Conservation (phyloP, 1,140 invertebrate species). For the Lucilia sericata region DNA sequence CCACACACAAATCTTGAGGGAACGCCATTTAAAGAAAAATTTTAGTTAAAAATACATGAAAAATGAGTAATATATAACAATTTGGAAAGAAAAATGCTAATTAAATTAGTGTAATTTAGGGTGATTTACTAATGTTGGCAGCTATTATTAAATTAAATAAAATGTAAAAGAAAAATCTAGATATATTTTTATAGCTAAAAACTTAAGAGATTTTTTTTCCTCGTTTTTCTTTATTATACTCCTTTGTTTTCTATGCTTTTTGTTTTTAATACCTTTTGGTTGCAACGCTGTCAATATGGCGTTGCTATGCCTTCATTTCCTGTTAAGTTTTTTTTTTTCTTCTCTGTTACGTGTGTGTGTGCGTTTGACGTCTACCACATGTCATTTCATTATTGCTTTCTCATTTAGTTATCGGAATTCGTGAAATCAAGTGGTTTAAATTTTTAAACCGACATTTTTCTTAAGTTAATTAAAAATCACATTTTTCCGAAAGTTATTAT, state of each 20-base stretch:
- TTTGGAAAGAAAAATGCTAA: not conserved
- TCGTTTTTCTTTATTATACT: not conserved
- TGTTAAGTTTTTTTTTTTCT: not conserved
- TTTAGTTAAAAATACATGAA: not conserved
- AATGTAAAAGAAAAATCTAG: not conserved
- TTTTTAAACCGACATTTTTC: not conserved
- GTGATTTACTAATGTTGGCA: too few species aligned
- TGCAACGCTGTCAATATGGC: constrained; percentile 42
- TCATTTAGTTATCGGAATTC: constrained; percentile 39
- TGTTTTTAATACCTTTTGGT: not conserved
- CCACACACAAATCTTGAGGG: not conserved
- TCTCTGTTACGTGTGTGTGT: too few species aligned
- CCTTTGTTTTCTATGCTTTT: not conserved
- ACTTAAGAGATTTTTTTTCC: not conserved
- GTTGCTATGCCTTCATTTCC: constrained; percentile 36
- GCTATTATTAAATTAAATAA: too few species aligned
- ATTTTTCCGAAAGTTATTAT: constrained; percentile 4
- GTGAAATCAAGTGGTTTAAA: constrained; percentile 30
- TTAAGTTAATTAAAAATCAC: not conserved
- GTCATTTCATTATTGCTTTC: constrained; percentile 22
- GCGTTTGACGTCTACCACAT: constrained; percentile 21
- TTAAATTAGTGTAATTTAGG: not conserved
- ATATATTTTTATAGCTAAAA: not conserved
- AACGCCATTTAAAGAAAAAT: not conserved
- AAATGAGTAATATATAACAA: not conserved